Evolutionary conservation across 2,797 vertebrate species (phyloP).

Genomic region (Holocentrus rufus): DNA sequence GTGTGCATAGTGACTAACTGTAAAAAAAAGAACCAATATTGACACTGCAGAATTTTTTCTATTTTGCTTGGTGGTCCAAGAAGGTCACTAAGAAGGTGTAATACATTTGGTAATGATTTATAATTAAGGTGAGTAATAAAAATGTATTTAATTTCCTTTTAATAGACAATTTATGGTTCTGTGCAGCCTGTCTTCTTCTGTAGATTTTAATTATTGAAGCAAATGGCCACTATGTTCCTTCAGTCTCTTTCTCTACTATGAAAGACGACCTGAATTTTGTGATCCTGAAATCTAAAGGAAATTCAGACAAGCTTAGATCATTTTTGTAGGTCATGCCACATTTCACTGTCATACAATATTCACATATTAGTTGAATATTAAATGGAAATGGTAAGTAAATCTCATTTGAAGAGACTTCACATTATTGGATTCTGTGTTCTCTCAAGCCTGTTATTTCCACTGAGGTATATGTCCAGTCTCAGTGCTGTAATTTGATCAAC

Average conservation of each 20-base stretch:
- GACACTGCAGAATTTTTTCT: too few relatives aligned
- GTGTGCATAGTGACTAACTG: neutral
- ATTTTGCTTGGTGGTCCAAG: too few relatives aligned
- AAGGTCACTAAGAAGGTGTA: too few relatives aligned
- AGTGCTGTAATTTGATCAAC: constrained; percentile 52
- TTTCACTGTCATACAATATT: constrained; percentile 16
- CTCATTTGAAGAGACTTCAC: constrained; percentile 33
- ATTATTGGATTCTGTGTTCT: constrained; percentile 16
- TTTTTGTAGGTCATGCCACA: constrained; percentile 3
- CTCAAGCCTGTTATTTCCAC: constrained; percentile 25
- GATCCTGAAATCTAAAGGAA: neutral
- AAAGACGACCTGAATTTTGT: neutral
- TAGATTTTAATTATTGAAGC: neutral
- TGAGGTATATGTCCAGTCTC: constrained; percentile 38
- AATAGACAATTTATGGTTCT: too few relatives aligned
- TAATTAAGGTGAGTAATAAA: too few relatives aligned
- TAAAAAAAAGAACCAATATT: too few relatives aligned
- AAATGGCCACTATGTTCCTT: neutral
- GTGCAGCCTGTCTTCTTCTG: too few relatives aligned
- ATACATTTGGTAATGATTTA: too few relatives aligned
- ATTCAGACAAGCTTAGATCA: constrained; percentile 6
- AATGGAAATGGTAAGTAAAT: constrained; percentile 49
- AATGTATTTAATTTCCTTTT: too few relatives aligned
- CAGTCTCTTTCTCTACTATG: neutral
- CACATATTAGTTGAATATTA: constrained; percentile 20